phyloP scores from a whole-genome alignment of 2,797 vertebrate genomes.

The Dallia pectoralis region DNA sequence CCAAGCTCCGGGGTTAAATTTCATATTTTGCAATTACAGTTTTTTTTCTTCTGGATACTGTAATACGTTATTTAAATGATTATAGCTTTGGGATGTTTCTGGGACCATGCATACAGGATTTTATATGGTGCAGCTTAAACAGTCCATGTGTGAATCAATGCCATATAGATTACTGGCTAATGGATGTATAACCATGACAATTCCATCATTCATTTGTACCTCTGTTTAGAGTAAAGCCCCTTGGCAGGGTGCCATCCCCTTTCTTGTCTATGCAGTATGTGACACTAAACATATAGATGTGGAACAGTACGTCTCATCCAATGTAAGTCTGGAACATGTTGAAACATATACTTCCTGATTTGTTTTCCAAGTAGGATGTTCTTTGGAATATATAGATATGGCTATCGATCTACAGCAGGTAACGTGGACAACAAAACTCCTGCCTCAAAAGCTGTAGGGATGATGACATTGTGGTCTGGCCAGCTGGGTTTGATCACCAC shows the following conservation, averaged over 20 bases:
- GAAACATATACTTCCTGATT: background rate
- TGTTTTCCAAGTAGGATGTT: slow-evolving; percentile 13
- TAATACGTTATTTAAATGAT: slow-evolving; percentile 83
- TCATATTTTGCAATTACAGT: slow-evolving; percentile 80
- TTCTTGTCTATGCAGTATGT: background rate
- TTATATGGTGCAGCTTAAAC: background rate
- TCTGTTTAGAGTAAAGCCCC: background rate
- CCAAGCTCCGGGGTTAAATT: slow-evolving; percentile 78
- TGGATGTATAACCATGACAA: background rate
- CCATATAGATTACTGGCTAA: slow-evolving; percentile 5
- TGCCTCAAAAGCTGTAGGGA: slow-evolving; percentile 38
- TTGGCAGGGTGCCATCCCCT: background rate
- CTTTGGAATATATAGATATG: slow-evolving; percentile 34
- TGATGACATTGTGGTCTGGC: slow-evolving; percentile 47
- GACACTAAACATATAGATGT: background rate
- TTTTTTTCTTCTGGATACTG: slow-evolving; percentile 61
- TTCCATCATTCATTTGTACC: background rate
- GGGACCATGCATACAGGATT: slow-evolving; percentile 42
- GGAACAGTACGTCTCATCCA: background rate
- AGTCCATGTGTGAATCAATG: slow-evolving; percentile 14
- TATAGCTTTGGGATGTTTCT: slow-evolving; percentile 79
- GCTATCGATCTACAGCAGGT: slow-evolving; percentile 26
- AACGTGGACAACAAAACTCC: slow-evolving; percentile 38
- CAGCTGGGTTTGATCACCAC: slow-evolving; percentile 67
- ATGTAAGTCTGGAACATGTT: background rate